Evolutionary conservation across 2,888 invertebrate genomes (phyloP), one percentile per base, ranked within the genome.

Genomic region (Chirona hameri): DNA sequence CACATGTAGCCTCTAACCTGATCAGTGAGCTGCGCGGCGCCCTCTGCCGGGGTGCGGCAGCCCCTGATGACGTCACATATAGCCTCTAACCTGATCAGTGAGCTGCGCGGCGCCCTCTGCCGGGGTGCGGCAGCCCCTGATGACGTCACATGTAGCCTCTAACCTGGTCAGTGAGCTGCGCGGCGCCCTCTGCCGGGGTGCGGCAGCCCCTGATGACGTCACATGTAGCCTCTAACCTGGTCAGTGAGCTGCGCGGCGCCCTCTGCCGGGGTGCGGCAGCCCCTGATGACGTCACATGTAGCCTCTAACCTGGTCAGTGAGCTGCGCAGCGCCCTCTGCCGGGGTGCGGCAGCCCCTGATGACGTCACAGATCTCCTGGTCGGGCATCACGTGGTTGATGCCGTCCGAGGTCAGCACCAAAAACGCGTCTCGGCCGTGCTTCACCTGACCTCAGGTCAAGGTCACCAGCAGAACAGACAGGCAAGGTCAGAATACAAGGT

Each of bases 391-490:
- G 86, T 87, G 88, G 84, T 87, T 89, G 31, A 90, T 86, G 10
- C 90, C 90, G 86, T 90, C 90, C 0, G 89, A 89, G 1, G 88
- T 87, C 52, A 90, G 85, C 0, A 89, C 87, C 4, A 90, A 85
- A 85, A 90, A 90, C 15, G 52, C 52, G 52, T 52, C 52, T 2
- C 52, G 52, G 52, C 52, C 52, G 52, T 52, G 52, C 52, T 52
- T 52, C 18, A 52, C 18, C 52, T 52, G 52, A 7, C 39, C 39
- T 7, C 39, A 39, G 39, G 39, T 39, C 39, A 39, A 39, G 39
- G 39, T 39, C 39, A 39, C 7, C 39, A 39, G 39, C 39, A 7
- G 39, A 39, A 39, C 39, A 39, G 39, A 39, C 2, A 39, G 39
- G 7, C 39, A 39, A 39, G 39, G 39, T 39, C 39, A 39, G 39